A percentile compares a stretch with the other conserved stretches of the same genome.
phyloP scores from a whole-genome alignment of 2,113 vertebrate species.

The Peromyscus maniculatus region DNA sequence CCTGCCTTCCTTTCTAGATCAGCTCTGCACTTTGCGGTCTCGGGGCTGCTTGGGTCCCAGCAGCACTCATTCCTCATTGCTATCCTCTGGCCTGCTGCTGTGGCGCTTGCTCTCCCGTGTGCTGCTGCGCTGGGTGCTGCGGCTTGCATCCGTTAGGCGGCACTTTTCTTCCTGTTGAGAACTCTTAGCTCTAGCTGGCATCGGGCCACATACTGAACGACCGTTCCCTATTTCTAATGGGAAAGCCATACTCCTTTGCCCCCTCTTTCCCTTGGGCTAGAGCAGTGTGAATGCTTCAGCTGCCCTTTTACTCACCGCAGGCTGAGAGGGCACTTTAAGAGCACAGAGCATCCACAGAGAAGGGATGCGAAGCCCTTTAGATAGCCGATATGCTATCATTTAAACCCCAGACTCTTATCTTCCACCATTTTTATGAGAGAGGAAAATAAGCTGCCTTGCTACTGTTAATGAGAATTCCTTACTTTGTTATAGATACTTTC shows the following conservation, averaged over 20 bases:
- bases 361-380: background rate
- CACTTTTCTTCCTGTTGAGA: slow-evolving; percentile 36
- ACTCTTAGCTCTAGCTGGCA: background rate
- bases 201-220: background rate
- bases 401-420: background rate
- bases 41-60: background rate
- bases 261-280: background rate
- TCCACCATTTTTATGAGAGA: background rate
- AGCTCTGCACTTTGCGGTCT: background rate
- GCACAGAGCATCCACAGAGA: background rate
- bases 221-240: background rate
- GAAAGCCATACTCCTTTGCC: background rate
- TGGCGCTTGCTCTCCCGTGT: background rate
- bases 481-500: slow-evolving; percentile 6
- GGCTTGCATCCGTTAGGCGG: background rate
- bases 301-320: background rate
- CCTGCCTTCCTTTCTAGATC: background rate
- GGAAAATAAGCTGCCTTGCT: background rate
- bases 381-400: background rate
- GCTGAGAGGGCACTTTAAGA: background rate
- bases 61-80: background rate
- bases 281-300: background rate
- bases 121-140: background rate
- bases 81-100: background rate
- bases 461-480: slow-evolving; percentile 6